Evolutionary conservation across 2,797 vertebrate species (phyloP), one percentile per base, ranked within the genome.

Genomic region (Sebastes kiyomatsui): DNA sequence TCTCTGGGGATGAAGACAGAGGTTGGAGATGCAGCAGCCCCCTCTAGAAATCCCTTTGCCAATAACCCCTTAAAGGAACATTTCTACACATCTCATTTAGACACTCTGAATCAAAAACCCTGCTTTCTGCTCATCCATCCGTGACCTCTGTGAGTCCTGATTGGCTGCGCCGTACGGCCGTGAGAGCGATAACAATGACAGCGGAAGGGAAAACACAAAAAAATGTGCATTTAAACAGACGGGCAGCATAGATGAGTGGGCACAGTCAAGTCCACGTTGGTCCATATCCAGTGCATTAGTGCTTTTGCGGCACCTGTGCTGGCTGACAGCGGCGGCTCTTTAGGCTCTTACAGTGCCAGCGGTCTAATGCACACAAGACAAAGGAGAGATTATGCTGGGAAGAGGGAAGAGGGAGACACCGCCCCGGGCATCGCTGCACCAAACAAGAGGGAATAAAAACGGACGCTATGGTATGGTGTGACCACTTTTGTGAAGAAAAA

Each of bases 351-450:
- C 64, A 74, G 38, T 16, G 65, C 60, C 56, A 58, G 68, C 23
- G 38, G 64, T 78, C 87, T 70, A 90, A 91, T 90, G 84, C 81
- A 84, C 52, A 23, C 72, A 61, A 90, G 80, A 93, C 87, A 91
- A 92, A 90, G 78, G 69, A 79, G 25, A 85, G 83, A 85, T 87
- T 77, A 92, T 66, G 25, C 27, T 32, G 35, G 52, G 46, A 80
- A 66, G 73, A 61, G 59, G 56, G 23, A 18, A 42, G 55, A 23
- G n/a, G 61, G 20, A 35, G 68, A 78, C 49, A 46, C 32, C 22
- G 87, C 86, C 84, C 30, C 8, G 20, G 82, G 90, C 84, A 62
- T 66, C 22, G 5, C 32, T 67, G 74, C 65, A 28, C 13, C 54
- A 84, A 70, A 75, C 23, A 77, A 69, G 60, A 64, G 62, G 25